phyloP scores from a whole-genome alignment of 2,797 vertebrate genomes.

The Agapornis canus region DNA sequence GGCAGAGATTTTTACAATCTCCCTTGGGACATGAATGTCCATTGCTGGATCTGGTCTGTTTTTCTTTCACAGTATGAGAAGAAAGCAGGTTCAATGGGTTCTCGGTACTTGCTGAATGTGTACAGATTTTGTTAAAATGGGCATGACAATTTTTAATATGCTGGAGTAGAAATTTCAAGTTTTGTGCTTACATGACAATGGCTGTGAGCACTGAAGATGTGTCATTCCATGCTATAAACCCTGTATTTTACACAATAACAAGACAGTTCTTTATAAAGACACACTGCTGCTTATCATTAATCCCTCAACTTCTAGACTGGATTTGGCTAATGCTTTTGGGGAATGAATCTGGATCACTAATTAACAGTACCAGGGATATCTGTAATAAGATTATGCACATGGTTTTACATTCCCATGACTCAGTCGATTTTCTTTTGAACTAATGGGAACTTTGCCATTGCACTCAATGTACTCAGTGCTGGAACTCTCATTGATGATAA shows the following conservation, averaged over 20 bases:
- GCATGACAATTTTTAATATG: not conserved
- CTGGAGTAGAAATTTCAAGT: not conserved
- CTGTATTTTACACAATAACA: not conserved
- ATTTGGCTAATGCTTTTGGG: constrained; percentile 53
- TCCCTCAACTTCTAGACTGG: constrained; percentile 20
- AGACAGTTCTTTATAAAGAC: not conserved
- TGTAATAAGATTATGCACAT: constrained; percentile 33
- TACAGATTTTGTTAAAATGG: not conserved
- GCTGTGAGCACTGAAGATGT: not conserved
- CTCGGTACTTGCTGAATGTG: not conserved
- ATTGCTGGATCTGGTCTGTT: not conserved
- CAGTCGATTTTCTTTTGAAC: not conserved
- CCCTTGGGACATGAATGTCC: not conserved
- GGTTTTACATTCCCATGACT: constrained; percentile 36
- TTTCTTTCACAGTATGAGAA: not conserved
- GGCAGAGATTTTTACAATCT: not conserved
- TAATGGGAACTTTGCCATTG: not conserved
- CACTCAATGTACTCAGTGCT: not conserved
- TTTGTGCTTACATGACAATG: not conserved
- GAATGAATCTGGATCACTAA: constrained; percentile 48
- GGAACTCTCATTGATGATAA: not conserved
- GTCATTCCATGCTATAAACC: not conserved
- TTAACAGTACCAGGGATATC: constrained; percentile 37
- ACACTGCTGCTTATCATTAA: constrained; percentile 36
- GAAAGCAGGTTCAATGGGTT: not conserved